A percentile compares a stretch with the other conserved stretches of the same genome.
Conservation (phyloP, 64 coral and sea anemone genomes). For the Montipora cactus region DNA sequence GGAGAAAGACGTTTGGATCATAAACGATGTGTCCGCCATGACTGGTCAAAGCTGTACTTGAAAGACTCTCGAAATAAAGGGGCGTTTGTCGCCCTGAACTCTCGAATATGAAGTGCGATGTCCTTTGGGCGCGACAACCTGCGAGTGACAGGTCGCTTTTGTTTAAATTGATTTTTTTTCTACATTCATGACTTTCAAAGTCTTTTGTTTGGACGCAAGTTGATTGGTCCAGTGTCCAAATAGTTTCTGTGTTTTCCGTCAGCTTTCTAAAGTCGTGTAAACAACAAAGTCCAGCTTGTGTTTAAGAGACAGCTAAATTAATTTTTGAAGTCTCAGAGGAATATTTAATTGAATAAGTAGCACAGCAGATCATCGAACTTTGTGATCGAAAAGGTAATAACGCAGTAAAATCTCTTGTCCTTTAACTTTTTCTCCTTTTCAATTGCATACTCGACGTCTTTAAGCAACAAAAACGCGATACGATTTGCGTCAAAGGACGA, state of each 20-base stretch:
- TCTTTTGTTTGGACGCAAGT: slow-evolving; percentile 17
- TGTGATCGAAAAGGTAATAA: neutral
- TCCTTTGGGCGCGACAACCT: neutral
- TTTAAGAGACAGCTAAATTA: slow-evolving; percentile 24
- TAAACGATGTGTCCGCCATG: slow-evolving; percentile 42
- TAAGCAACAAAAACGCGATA: neutral
- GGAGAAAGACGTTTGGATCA: slow-evolving; percentile 14
- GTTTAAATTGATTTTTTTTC: slow-evolving; percentile 31
- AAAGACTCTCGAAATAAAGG: slow-evolving; percentile 10
- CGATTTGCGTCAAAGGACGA: neutral
- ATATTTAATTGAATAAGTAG: slow-evolving; percentile 14
- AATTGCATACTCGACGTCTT: neutral
- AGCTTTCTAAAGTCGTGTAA: slow-evolving; percentile 10
- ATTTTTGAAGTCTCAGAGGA: slow-evolving; percentile 46
- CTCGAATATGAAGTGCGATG: slow-evolving; percentile 9
- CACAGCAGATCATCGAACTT: neutral
- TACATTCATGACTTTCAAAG: slow-evolving; percentile 8
- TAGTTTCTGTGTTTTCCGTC: slow-evolving; percentile 35
- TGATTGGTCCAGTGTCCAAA: slow-evolving; percentile 32
- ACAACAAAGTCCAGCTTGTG: slow-evolving; percentile 15
- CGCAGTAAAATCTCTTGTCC: neutral
- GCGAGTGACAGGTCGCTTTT: slow-evolving; percentile 19
- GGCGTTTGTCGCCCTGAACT: neutral
- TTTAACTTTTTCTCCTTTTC: neutral
- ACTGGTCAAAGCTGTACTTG: neutral